Evolutionary conservation across 2,113 vertebrate species (phyloP).

Genomic region (Dunckerocampus dactyliophorus): DNA sequence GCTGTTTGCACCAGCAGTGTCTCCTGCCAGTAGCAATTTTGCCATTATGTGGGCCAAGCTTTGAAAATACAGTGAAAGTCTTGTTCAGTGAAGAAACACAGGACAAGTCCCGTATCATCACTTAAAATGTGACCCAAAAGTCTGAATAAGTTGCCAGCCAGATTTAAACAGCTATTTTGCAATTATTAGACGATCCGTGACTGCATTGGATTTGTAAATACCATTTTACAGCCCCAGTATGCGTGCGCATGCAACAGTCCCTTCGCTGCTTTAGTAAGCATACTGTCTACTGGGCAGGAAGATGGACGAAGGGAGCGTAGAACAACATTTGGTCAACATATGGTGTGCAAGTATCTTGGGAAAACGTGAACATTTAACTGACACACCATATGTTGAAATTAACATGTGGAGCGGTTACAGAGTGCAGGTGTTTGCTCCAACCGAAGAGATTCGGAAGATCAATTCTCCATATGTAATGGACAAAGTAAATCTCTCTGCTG

Average conservation of each 20-base stretch:
- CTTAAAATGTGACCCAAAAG: too few relatives aligned
- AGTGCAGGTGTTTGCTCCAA: conserved; percentile 20
- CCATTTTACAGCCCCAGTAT: background rate
- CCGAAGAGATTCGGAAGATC: background rate
- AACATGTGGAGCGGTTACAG: conserved; percentile 17
- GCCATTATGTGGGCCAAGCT: conserved; percentile 19
- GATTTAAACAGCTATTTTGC: background rate
- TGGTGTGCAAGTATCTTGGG: conserved; percentile 16
- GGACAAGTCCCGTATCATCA: background rate
- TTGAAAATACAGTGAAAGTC: conserved; percentile 35
- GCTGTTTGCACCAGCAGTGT: conserved; percentile 17
- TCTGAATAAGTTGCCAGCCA: too few relatives aligned
- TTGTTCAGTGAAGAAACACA: conserved; percentile 18
- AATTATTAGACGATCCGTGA: background rate
- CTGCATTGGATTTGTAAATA: background rate
- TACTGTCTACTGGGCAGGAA: background rate
- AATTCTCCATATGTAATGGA: background rate
- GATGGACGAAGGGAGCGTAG: conserved; percentile 13
- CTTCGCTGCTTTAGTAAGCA: background rate
- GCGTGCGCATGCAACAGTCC: background rate
- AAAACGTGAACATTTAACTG: conserved; percentile 16
- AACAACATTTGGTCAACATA: conserved; percentile 44
- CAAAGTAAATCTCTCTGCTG: conserved; percentile 7
- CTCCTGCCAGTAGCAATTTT: conserved; percentile 31
- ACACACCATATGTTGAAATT: conserved; percentile 21